phyloP scores from a whole-genome alignment of 2,797 vertebrate species.

The Halcyon smyrnensis region DNA sequence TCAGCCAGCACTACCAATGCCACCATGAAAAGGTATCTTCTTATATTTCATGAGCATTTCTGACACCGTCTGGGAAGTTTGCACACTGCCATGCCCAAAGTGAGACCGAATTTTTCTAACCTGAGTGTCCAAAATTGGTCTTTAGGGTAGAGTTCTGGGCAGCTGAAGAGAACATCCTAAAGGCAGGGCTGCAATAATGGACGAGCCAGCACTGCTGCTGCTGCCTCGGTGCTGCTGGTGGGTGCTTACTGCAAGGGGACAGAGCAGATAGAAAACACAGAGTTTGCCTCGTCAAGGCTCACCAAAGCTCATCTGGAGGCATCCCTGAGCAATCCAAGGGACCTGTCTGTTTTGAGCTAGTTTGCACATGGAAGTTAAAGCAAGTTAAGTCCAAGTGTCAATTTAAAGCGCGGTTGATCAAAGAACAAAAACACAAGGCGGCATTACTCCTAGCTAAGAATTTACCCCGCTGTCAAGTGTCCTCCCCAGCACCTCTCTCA shows the following conservation, averaged over 20 bases:
- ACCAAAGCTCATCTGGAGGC: conserved; percentile 27
- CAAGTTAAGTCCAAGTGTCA: conserved; percentile 25
- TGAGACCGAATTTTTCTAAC: neutral
- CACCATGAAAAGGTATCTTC: neutral
- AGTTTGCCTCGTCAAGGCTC: neutral
- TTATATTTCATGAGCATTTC: neutral
- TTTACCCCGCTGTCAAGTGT: neutral
- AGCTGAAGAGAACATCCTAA: neutral
- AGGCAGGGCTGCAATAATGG: accelerated
- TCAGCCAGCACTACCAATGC: neutral
- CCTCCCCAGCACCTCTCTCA: conserved; percentile 19
- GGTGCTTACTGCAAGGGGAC: neutral
- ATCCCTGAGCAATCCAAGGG: neutral
- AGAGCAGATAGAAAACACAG: neutral
- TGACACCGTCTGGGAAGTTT: neutral
- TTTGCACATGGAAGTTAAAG: neutral
- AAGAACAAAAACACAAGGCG: neutral
- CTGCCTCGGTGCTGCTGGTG: neutral
- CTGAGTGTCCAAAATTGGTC: neutral
- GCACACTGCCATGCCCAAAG: neutral
- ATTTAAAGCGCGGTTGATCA: neutral
- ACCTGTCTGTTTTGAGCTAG: neutral
- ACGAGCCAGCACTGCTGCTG: neutral
- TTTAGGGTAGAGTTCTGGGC: neutral
- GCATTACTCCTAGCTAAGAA: neutral